Evolutionary conservation across 2,888 invertebrate species (phyloP).

Genomic region (Cantharis lateralis): DNA sequence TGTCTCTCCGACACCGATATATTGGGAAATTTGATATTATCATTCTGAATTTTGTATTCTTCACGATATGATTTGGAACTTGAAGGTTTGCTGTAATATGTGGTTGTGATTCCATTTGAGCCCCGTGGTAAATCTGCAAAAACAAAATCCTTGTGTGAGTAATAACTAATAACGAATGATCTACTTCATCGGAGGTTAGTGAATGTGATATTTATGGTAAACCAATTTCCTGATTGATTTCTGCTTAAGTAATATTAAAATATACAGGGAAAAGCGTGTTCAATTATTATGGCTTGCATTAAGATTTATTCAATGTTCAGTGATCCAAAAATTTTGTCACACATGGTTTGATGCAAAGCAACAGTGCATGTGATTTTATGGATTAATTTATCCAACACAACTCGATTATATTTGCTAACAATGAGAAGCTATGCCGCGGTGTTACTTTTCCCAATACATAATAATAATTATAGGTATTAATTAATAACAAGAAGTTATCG

Average conservation of each 20-base stretch:
- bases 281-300: neutral
- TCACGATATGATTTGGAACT: conserved; percentile 35
- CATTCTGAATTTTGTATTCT: conserved; percentile 35
- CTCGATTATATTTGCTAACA: neutral
- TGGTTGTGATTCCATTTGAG: conserved; percentile 45
- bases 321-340: neutral
- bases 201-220: neutral
- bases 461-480: neutral
- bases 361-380: neutral
- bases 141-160: conserved; percentile 5
- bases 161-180: neutral
- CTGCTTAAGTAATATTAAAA: neutral
- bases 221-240: neutral
- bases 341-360: neutral
- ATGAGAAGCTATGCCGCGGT: neutral
- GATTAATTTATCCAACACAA: neutral
- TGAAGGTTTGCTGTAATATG: conserved; percentile 51
- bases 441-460: neutral
- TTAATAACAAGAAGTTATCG: neutral
- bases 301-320: neutral
- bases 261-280: neutral
- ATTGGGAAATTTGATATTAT: conserved; percentile 50
- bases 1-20: conserved; percentile 65
- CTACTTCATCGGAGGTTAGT: neutral
- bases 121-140: conserved; percentile 38